Conservation (phyloP, 2,797 vertebrate species). For the Gambusia yucatana region DNA sequence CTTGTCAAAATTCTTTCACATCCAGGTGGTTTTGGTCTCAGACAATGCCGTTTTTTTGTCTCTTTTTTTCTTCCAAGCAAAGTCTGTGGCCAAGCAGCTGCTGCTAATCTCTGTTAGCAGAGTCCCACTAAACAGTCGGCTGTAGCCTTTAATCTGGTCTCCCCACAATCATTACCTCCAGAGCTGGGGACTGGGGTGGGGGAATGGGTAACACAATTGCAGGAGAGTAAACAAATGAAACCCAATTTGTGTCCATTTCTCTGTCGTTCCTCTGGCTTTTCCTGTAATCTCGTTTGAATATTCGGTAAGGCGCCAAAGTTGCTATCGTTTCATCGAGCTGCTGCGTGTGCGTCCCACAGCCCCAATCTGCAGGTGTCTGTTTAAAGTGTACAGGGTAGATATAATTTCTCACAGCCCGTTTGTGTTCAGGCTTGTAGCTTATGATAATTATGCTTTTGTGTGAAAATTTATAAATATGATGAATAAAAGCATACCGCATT, state of each 20-base stretch:
- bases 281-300: slow-evolving; percentile 73
- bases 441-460: neutral
- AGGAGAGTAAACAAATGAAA: slow-evolving; percentile 76
- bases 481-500: neutral
- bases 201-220: slow-evolving; percentile 67
- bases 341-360: slow-evolving; percentile 4
- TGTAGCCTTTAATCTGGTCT: slow-evolving; percentile 75
- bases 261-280: slow-evolving; percentile 68
- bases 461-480: neutral
- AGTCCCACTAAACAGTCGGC: slow-evolving; percentile 72
- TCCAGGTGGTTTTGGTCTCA: slow-evolving; percentile 54
- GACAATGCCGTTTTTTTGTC: slow-evolving; percentile 43
- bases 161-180: slow-evolving; percentile 74
- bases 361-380: slow-evolving; percentile 24
- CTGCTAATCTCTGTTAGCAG: slow-evolving; percentile 77
- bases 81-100: slow-evolving; percentile 72
- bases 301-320: slow-evolving; percentile 62
- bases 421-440: neutral
- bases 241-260: slow-evolving; percentile 69
- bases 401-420: neutral
- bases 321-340: slow-evolving; percentile 62
- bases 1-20: slow-evolving; percentile 60
- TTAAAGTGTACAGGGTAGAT: neutral
- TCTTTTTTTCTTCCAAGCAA: slow-evolving; percentile 22
- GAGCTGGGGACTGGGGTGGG: slow-evolving; percentile 41